Conservation (phyloP, 2,888 invertebrate genomes). For the Agriotes lineatus region DNA sequence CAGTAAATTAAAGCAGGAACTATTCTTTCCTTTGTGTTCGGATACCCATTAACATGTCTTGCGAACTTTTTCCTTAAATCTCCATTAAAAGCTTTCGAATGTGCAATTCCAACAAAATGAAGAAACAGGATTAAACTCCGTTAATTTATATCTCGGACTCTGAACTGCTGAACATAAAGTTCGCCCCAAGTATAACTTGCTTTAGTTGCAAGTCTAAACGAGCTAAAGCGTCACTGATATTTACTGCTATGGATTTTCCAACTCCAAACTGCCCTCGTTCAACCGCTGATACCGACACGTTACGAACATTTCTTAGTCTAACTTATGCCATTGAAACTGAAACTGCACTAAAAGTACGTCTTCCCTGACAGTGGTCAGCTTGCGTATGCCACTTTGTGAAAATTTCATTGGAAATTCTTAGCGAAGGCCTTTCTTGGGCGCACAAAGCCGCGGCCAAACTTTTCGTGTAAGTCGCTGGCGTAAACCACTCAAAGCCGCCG, state of each 20-base stretch:
- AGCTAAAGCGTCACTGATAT: constrained; percentile 42
- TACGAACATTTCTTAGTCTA: constrained; percentile 37
- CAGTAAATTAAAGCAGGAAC: not conserved
- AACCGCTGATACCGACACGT: constrained; percentile 37
- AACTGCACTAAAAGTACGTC: constrained; percentile 27
- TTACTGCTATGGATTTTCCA: constrained; percentile 44
- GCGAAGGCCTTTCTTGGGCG: not conserved
- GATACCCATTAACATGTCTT: constrained; percentile 20
- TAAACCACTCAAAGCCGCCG: not conserved
- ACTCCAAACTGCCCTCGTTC: constrained; percentile 39
- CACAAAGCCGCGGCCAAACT: not conserved
- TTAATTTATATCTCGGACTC: constrained; percentile 44
- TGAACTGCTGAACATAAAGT: constrained; percentile 44
- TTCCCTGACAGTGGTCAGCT: constrained; percentile 26
- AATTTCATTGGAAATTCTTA: constrained; percentile 11
- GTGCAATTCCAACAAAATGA: constrained; percentile 42
- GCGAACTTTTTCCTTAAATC: constrained; percentile 40
- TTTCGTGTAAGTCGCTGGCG: too few relatives aligned
- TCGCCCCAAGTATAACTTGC: constrained; percentile 43
- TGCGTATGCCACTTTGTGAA: constrained; percentile 5
- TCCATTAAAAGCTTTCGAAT: constrained; percentile 41
- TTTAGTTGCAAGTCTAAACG: constrained; percentile 45
- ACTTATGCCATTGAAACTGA: constrained; percentile 31
- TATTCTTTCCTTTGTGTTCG: not conserved
- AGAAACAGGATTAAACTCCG: constrained; percentile 43